Evolutionary conservation across 2,797 vertebrate genomes (phyloP), one percentile per base, ranked within the genome.

Genomic region (Holocentrus rufus): DNA sequence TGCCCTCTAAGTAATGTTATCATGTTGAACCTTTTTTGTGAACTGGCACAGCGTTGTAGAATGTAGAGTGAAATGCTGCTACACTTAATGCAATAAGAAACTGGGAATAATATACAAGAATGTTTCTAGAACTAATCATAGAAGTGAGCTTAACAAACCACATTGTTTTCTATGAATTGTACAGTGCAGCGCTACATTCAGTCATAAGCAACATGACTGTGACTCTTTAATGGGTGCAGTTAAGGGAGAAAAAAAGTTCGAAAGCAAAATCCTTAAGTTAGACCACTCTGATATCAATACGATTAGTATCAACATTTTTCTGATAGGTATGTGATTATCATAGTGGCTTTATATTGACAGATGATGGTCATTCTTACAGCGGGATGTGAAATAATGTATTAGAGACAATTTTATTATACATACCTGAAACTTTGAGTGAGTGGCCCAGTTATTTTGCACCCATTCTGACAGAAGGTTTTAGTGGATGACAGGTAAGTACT

Each of bases 1-100:
- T 18, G 18, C 36, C 55, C 69, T 66, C 57, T 0, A 52, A 53
- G 13, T 64, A 57, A 27, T 14, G 31, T 64, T 56, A 20, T 78
- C 27, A 39, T 72, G 46, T 30, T 64, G 8, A 66, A 47, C 9
- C 39, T 42, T 42, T 49, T 55, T 49, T 55, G 2, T 42, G 23
- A 76, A 9, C 10, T 69, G n/a, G 30, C 14, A 59, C 46, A 44
- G 9, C 42, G 2, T 49, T 60, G 25, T 73, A 74, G 27, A 80
- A 61, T 63, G 18, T 78, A 76, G 31, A 63, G 82, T 76, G 79
- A 27, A 27, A 76, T 87, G 69, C 78, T 79, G n/a, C 69, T 82
- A 55, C 3, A 74, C 15, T 74, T 0, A 80, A 78, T 67, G 64
- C 65, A 82, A 63, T 79, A 75, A 74, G 34, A 74, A 55, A 72